Base-by-base conservation (phyloP, 2,797 vertebrate species). In the Phrynocephalus vlangalii region DNA sequence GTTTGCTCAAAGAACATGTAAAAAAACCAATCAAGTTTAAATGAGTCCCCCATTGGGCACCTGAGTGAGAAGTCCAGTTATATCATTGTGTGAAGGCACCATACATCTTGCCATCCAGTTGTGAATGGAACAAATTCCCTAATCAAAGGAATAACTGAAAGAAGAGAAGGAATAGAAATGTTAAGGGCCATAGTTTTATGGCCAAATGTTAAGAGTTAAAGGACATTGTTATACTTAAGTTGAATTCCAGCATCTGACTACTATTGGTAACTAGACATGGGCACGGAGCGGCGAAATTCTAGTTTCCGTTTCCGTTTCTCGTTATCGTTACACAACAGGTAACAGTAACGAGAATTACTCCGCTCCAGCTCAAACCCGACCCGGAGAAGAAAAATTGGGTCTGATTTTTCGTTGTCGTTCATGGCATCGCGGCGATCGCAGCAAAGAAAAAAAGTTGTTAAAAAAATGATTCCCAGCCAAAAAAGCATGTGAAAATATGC, bases 51-150 rank as follows among this genome's bases (percentile, higher is more conserved):
- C 86, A 63, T 3, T 26, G 86, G 60, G 52, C 79, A 68, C 44
- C 56, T 82, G 80, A 85, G 79, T 26, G 88, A 79, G 28, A 94
- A 89, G 30, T 56, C 85, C 85, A 89, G 71, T 90, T 77, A 90
- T 91, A 88, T 93, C 79, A 88, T 22, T 70, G 11, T 87, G 86
- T 83, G 11, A 63, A 83, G 77, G 28, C 24, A 9, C 28, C 28
- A 15, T 66, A 33, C 78, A 72, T 50, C 38, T 77, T 63, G 9
- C 7, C 13, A 28, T 92, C 80, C 83, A 86, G 28, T 77, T 7
- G 68, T 13, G 0, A 76, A 9, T 82, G 86, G 76, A 87, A 82
- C 76, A 72, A 78, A 93, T 56, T 76, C 22, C 6, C 44, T 48
- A 8, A 86, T 33, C 24, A 82, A 50, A 82, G 16, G 28, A n/a